Base-by-base conservation (phyloP, 2,113 vertebrate genomes). In the Capreolus pygargus region DNA sequence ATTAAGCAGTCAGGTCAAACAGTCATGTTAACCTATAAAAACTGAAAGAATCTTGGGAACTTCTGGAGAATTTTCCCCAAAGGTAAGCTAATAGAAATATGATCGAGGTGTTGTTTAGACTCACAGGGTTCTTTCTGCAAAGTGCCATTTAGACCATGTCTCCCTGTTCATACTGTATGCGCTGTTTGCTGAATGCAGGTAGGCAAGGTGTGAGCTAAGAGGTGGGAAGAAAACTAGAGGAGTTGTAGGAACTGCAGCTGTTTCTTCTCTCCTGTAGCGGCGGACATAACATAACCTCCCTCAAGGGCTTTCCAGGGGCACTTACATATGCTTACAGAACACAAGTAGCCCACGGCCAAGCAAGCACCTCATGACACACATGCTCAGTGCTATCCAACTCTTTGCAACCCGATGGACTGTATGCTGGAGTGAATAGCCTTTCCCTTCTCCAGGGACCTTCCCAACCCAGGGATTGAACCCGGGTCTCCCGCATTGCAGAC, bases 31-130 rank as follows among this genome's bases (percentile, higher is more conserved):
- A 54, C 30, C 15, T 91, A 45, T 89, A 94, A 86, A 50, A 82
- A 86, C 47, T 67, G 19, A 12, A 58, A 85, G 87, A 90, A 76
- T 76, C 33, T 89, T 92, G 67, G 58, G 43, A 92, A 57, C 13
- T 58, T 91, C 7, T 74, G 28, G 60, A 87, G 52, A 97, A 88
- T 86, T 93, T 93, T 60, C 93, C 36, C 5, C n/a, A 64, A 96
- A 93, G 61, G 47, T 91, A 82, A 74, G 47, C 21, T 76, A 70
- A 87, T 64, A 76, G 54, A 82, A 47, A 92, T 81, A 76, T 67
- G 60, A 92, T 95, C 21, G 16, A 85, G 45, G 50, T 93, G 15
- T 70, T 74, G 33, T 54, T 89, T 36, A 54, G 88, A 52, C 17
- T 91, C 25, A 54, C 45, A 17, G 52, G 25, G 5, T 85, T 83